A percentile compares a stretch with the other conserved stretches of the same genome.
Evolutionary conservation across 2,797 vertebrate species (phyloP).

Genomic region (Neopelma chrysocephalum): DNA sequence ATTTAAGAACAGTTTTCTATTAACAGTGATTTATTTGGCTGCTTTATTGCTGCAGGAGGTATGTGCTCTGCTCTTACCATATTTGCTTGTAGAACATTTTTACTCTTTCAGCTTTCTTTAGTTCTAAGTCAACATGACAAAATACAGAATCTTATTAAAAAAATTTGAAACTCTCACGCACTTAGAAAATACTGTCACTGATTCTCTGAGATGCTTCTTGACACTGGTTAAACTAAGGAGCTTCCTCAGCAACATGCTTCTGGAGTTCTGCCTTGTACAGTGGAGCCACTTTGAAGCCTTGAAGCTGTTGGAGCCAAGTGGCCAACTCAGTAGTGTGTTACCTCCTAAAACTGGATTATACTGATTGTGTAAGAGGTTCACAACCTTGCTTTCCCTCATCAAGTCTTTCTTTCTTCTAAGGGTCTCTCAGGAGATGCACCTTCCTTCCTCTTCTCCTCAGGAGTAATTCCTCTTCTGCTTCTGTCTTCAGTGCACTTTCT

Average conservation of each 20-base stretch:
- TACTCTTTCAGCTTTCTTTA: neutral
- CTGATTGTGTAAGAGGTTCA: neutral
- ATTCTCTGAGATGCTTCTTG: neutral
- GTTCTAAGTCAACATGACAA: neutral
- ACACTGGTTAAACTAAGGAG: neutral
- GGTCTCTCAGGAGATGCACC: neutral
- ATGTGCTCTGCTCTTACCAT: neutral
- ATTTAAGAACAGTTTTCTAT: neutral
- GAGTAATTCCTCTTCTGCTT: neutral
- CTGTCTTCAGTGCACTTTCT: neutral
- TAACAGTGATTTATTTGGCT: neutral
- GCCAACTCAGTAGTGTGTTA: neutral
- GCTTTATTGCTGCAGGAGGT: neutral
- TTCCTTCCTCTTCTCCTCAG: neutral
- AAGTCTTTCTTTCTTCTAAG: neutral
- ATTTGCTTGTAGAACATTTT: neutral
- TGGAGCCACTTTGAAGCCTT: neutral
- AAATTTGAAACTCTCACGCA: rapidly evolving
- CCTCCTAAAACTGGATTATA: neutral
- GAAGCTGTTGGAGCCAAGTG: neutral
- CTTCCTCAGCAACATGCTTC: neutral
- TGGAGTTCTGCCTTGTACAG: neutral
- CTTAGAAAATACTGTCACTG: neutral
- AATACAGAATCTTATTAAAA: neutral
- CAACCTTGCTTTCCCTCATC: neutral